Conservation (phyloP, 2,113 vertebrate species). For the Chiloscyllium plagiosum region DNA sequence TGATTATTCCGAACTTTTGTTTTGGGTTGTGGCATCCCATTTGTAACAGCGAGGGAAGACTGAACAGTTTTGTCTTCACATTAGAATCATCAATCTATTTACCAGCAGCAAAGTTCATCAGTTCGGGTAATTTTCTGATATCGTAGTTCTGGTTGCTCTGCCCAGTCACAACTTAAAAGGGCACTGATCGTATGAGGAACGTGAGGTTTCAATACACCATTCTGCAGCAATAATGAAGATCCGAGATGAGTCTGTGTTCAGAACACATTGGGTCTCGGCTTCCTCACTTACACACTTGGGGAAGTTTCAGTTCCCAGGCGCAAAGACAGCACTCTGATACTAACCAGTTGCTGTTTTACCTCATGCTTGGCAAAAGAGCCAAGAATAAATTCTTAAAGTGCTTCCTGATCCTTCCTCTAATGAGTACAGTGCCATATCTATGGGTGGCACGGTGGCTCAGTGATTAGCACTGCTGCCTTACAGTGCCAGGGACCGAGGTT, state of each 20-base stretch:
- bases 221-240: not conserved
- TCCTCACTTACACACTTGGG: not conserved
- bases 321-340: not conserved
- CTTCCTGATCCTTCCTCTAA: too few relatives aligned
- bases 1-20: slow-evolving; percentile 36
- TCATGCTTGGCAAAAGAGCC: too few relatives aligned
- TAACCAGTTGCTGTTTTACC: too few relatives aligned
- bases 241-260: not conserved
- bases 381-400: too few relatives aligned
- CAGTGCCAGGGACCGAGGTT: too few relatives aligned
- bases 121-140: slow-evolving; percentile 27
- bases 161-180: slow-evolving; percentile 15
- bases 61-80: not conserved
- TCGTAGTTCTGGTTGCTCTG: not conserved
- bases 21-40: slow-evolving; percentile 28
- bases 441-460: too few relatives aligned
- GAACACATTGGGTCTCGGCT: not conserved
- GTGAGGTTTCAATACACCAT: not conserved
- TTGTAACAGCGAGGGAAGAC: not conserved
- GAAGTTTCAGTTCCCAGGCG: not conserved
- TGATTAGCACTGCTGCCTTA: too few relatives aligned
- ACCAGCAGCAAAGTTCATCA: slow-evolving; percentile 10
- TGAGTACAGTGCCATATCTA: too few relatives aligned
- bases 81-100: slow-evolving; percentile 15
- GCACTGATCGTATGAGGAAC: not conserved